These are phyloP conservation scores for Discoglossus pictus DNA, from an alignment of 2,797 vertebrate species.

Conservation along the genomic window DNA sequence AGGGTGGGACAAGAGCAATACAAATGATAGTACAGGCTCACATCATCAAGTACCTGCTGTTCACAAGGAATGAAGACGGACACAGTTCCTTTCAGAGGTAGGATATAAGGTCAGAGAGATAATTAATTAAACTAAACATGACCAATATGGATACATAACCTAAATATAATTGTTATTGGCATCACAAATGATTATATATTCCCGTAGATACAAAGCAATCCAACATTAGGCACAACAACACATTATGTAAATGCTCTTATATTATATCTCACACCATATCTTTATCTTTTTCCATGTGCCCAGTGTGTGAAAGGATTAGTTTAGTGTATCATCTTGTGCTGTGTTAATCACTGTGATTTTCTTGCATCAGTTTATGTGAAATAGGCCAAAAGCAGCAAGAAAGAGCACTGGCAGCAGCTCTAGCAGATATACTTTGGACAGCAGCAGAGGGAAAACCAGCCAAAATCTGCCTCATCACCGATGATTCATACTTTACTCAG, in stretches of 20 bases:
- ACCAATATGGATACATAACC: too few relatives aligned
- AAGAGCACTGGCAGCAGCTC: slow-evolving; percentile 60
- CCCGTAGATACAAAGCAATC: too few relatives aligned
- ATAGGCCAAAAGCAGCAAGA: slow-evolving; percentile 68
- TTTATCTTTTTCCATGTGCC: too few relatives aligned
- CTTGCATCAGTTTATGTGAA: slow-evolving; percentile 64
- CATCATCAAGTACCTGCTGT: slow-evolving; percentile 79
- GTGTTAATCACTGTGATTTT: background rate
- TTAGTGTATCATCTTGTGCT: background rate
- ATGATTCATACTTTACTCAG: slow-evolving; percentile 56
- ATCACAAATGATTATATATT: too few relatives aligned
- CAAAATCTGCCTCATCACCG: slow-evolving; percentile 67
- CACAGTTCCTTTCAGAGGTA: slow-evolving; percentile 68
- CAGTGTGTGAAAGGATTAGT: too few relatives aligned
- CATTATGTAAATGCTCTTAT: too few relatives aligned
- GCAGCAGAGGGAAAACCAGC: slow-evolving; percentile 72
- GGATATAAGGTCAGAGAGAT: slow-evolving; percentile 10
- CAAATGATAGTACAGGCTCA: slow-evolving; percentile 83
- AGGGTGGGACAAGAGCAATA: slow-evolving; percentile 76
- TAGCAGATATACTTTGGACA: slow-evolving; percentile 79
- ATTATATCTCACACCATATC: too few relatives aligned
- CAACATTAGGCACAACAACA: too few relatives aligned
- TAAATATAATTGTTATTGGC: too few relatives aligned
- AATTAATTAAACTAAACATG: too few relatives aligned
- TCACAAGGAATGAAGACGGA: slow-evolving; percentile 58